Evolutionary conservation across 2,797 vertebrate species (phyloP), one percentile per base, ranked within the genome.

Genomic region (Remorina albescens): DNA sequence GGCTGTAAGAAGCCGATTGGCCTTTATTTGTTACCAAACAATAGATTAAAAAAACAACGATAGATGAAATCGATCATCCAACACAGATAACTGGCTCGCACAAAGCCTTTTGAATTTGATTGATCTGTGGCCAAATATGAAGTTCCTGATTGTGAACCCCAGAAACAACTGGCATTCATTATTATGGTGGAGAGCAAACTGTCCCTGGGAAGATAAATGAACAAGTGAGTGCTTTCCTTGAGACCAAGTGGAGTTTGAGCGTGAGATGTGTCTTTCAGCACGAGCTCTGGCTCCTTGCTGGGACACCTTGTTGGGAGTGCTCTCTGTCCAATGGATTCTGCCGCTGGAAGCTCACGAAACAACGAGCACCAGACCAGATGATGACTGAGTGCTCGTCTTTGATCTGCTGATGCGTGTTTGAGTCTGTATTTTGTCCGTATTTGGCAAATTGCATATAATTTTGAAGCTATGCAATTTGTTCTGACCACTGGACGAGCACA

Each of bases 121-220:
- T 88, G 80, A 90, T 90, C 81, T 50, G 0, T 0, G 25, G 86
- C 87, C 89, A 91, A 91, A 88, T 72, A 61, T 76, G 80, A 89
- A 90, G 76, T 83, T 78, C 62, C 77, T 93, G 91, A 93, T 93
- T 93, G 85, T 91, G 80, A 82, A 86, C 68, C 74, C 60, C 77
- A 72, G 74, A 59, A 87, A 91, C 93, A 94, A 95, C 94, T 95
- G 95, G 91, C 82, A 90, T 92, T 91, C 91, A 94, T 95, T 94
- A 94, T 83, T 71, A 66, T 42, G 62, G 69, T 61, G 66, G 64
- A 81, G 76, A 82, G 71, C 36, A 49, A 87, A 86, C 82, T 66
- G 76, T 92, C 86, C 86, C 74, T 5, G 57, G 10, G 59, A 86
- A 86, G 90, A 92, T 86, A 83, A 87, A 89, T 84, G 89, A 91